Evolutionary conservation across 1,140 invertebrate species (phyloP).

Genomic region (Drosophila nigromelanica): DNA sequence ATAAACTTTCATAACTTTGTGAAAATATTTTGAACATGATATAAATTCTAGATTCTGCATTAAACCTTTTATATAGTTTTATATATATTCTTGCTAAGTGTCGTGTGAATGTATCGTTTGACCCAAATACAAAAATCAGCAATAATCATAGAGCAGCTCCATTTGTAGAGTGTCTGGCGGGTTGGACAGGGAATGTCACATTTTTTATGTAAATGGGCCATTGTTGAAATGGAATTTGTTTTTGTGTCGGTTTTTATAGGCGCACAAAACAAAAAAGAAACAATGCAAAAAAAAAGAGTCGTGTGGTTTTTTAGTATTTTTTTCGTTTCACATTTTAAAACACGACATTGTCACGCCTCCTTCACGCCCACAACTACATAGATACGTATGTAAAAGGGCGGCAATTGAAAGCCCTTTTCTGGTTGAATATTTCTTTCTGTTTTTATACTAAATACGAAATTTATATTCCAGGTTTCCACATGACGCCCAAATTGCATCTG

Average conservation of each 20-base stretch:
- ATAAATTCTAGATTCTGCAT: too few species aligned
- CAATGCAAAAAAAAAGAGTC: neutral
- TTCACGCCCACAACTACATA: neutral
- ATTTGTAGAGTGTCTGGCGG: neutral
- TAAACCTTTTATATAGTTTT: neutral
- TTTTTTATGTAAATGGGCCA: conserved; percentile 64
- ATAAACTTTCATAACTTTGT: neutral
- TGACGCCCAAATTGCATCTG: conserved; percentile 93
- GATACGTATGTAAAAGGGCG: conserved; percentile 5
- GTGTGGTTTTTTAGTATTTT: neutral
- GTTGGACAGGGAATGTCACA: conserved; percentile 10
- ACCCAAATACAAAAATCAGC: conserved; percentile 38
- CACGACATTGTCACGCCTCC: conserved; percentile 4
- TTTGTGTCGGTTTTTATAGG: conserved; percentile 27
- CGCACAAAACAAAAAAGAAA: conserved; percentile 8
- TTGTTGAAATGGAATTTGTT: conserved; percentile 39
- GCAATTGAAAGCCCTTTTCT: neutral
- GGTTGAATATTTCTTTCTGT: too few species aligned
- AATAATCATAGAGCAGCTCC: conserved; percentile 15
- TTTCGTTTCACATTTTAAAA: neutral
- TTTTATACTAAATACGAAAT: conserved; percentile 5
- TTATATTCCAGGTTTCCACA: conserved; percentile 92
- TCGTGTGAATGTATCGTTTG: conserved; percentile 7
- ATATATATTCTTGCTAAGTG: neutral
- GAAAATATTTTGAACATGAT: too few species aligned